phyloP scores from a whole-genome alignment of 92 coral and sea anemone species.

The Epizoanthus scotinus region DNA sequence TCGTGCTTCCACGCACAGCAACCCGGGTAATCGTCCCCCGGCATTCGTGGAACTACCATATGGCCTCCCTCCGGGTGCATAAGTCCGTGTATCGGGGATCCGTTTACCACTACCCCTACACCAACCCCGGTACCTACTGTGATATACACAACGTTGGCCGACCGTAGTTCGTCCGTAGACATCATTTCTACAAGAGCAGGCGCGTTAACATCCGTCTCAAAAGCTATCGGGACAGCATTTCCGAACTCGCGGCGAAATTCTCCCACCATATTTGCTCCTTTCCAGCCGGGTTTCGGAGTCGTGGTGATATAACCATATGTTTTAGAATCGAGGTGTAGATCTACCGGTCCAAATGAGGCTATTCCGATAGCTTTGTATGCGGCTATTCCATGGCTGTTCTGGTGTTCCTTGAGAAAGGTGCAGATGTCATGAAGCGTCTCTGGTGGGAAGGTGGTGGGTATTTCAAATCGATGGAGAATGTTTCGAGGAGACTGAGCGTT shows the following conservation, averaged over 20 bases:
- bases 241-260: constrained; percentile 68
- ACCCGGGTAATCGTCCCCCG: constrained; percentile 83
- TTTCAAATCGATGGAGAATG: constrained; percentile 62
- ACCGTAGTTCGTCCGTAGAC: constrained; percentile 7
- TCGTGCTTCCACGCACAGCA: constrained; percentile 75
- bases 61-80: constrained; percentile 97
- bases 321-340: constrained; percentile 65
- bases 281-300: constrained; percentile 85
- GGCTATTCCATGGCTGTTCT: constrained; percentile 41
- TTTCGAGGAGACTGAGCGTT: constrained; percentile 53
- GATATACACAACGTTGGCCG: constrained; percentile 69
- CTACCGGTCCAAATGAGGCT: constrained; percentile 96
- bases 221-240: constrained; percentile 58
- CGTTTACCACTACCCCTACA: constrained; percentile 77
- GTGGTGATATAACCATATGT: constrained; percentile 87
- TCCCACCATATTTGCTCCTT: constrained; percentile 60
- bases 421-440: constrained; percentile 60
- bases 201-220: constrained; percentile 92
- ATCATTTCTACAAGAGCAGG: constrained; percentile 84
- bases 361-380: constrained; percentile 73
- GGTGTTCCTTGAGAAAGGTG: constrained; percentile 60
- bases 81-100: constrained; percentile 87
- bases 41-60: constrained; percentile 72
- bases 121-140: constrained; percentile 97
- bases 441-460: constrained; percentile 56